A percentile compares a stretch with the other conserved stretches of the same genome.
Conservation (phyloP, 1,140 invertebrate genomes). For the Neotoxoptera formosana region DNA sequence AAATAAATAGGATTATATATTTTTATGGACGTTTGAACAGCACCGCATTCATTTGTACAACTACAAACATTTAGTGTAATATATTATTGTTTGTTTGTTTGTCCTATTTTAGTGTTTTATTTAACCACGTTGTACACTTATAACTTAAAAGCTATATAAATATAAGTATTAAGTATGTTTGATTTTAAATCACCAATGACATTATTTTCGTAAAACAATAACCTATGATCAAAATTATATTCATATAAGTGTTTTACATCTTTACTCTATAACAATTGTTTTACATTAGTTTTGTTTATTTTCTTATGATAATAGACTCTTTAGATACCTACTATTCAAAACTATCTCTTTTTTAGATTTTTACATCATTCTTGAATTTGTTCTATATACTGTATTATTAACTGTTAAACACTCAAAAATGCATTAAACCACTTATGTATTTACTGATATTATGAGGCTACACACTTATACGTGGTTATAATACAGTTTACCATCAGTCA, state of each 20-base stretch:
- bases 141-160: not conserved
- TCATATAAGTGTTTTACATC: not conserved
- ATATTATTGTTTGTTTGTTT: not conserved
- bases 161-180: not conserved
- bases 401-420: conserved; percentile 16
- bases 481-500: not conserved
- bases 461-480: not conserved
- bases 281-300: not conserved
- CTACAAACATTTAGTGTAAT: not conserved
- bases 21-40: not conserved
- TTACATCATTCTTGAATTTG: not conserved
- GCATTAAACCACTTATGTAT: not conserved
- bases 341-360: not conserved
- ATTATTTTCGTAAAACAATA: not conserved
- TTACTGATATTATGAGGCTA: not conserved
- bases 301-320: not conserved
- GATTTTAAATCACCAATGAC: not conserved
- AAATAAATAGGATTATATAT: not conserved
- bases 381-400: not conserved
- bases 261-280: not conserved
- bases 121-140: too few species aligned
- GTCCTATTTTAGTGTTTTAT: too few species aligned
- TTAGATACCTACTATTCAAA: not conserved
- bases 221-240: not conserved
- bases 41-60: not conserved